phyloP scores from a whole-genome alignment of 2,888 invertebrate species.

The Pediacus dermestoides region DNA sequence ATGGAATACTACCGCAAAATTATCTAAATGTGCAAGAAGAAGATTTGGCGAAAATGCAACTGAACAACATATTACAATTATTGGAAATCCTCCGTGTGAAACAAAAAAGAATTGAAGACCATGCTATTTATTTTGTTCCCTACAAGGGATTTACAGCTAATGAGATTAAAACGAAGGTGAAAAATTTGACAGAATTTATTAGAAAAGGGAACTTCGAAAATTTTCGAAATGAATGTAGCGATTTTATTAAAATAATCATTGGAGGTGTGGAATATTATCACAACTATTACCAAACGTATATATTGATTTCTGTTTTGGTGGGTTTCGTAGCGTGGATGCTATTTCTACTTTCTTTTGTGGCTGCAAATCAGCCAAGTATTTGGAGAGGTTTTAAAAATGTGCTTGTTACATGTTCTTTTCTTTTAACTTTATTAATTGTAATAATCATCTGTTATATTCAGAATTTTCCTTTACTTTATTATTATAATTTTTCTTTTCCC shows the following conservation, averaged over 20 bases:
- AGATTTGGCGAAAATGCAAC: slow-evolving; percentile 63
- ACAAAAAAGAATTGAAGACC: slow-evolving; percentile 58
- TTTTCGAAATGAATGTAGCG: slow-evolving; percentile 19
- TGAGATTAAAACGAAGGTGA: slow-evolving; percentile 19
- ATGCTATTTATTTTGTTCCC: slow-evolving; percentile 35
- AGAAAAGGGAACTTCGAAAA: slow-evolving; percentile 10
- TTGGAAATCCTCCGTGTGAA: slow-evolving; percentile 68
- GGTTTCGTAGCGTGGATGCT: slow-evolving; percentile 37
- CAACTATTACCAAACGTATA: slow-evolving; percentile 35
- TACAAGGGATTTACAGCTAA: slow-evolving; percentile 23
- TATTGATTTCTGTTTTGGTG: slow-evolving; percentile 30
- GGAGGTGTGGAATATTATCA: slow-evolving; percentile 36
- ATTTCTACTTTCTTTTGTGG: too few species aligned
- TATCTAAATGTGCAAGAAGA: slow-evolving; percentile 57
- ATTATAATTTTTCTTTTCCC: slow-evolving; percentile 37
- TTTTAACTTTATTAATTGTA: slow-evolving; percentile 8
- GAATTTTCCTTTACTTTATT: slow-evolving; percentile 31
- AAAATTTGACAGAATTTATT: slow-evolving; percentile 17
- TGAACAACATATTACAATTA: slow-evolving; percentile 76
- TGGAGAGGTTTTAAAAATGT: too few species aligned
- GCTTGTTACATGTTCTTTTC: too few species aligned
- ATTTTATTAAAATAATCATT: slow-evolving; percentile 24
- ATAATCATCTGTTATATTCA: too few species aligned
- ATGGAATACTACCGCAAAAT: slow-evolving; percentile 43
- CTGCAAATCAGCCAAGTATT: too few species aligned